These are phyloP conservation scores for Antennarius maculatus DNA, from an alignment of 2,797 vertebrate species.

Conservation along the genomic window DNA sequence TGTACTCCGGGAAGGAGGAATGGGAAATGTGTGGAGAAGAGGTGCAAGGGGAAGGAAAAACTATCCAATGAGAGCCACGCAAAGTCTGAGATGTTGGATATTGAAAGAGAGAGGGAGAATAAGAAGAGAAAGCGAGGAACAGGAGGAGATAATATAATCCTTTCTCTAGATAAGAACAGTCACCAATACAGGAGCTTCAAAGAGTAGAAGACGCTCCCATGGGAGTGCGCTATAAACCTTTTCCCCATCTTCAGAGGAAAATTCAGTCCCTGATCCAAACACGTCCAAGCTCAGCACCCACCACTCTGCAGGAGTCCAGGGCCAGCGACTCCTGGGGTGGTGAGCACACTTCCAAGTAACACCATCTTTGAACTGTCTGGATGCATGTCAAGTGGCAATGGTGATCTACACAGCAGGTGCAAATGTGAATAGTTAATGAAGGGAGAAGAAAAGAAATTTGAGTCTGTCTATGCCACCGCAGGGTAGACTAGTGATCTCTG, in stretches of 20 bases:
- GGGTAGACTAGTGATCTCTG: constrained; percentile 68
- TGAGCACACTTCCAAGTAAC: constrained; percentile 72
- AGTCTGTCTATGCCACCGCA: constrained; percentile 65
- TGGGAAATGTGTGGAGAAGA: constrained; percentile 61
- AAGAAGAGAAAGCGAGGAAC: constrained; percentile 62
- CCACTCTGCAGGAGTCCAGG: constrained; percentile 67
- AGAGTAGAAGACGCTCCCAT: constrained; percentile 85
- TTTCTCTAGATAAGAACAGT: constrained; percentile 91
- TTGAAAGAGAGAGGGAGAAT: constrained; percentile 40
- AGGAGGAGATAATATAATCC: constrained; percentile 89
- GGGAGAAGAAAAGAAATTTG: constrained; percentile 56
- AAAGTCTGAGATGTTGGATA: constrained; percentile 58
- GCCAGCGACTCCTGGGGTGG: constrained; percentile 72
- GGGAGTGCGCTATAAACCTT: constrained; percentile 85
- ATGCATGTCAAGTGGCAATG: constrained; percentile 73
- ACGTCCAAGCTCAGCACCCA: constrained; percentile 75
- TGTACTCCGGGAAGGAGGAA: constrained; percentile 48
- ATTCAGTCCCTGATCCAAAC: constrained; percentile 82
- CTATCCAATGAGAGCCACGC: constrained; percentile 57
- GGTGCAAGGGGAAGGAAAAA: constrained; percentile 53
- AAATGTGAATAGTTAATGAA: constrained; percentile 81
- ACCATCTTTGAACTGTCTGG: constrained; percentile 71
- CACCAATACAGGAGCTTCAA: constrained; percentile 94
- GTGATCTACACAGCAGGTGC: constrained; percentile 78
- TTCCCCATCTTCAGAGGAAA: constrained; percentile 85